phyloP scores from a whole-genome alignment of 2,888 invertebrate species.

The Drosophila niveifrons region DNA sequence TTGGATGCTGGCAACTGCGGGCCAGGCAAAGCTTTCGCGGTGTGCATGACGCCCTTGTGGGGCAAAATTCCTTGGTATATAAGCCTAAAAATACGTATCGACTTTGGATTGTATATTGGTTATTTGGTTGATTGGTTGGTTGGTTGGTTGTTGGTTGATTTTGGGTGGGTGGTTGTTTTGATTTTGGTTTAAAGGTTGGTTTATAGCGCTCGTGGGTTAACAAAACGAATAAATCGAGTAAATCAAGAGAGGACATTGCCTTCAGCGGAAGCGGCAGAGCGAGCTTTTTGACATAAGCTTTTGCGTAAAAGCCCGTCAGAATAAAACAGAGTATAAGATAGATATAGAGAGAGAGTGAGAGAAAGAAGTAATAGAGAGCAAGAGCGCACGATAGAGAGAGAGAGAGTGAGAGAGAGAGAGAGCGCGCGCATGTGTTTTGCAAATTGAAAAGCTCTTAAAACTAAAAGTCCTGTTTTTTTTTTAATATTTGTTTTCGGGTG shows the following conservation, averaged over 20 bases:
- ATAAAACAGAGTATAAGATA: conserved; percentile 22
- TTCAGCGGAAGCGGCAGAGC: conserved; percentile 26
- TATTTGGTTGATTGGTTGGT: conserved; percentile 47
- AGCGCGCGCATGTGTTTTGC: conserved; percentile 36
- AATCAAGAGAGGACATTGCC: conserved; percentile 33
- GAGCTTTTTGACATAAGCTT: conserved; percentile 56
- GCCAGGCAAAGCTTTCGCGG: conserved; percentile 72
- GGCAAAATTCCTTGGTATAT: conserved; percentile 60
- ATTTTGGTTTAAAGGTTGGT: conserved; percentile 27
- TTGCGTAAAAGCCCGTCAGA: conserved; percentile 25
- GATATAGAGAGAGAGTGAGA: conserved; percentile 24
- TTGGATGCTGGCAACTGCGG: conserved; percentile 49
- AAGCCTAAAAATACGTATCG: conserved; percentile 86
- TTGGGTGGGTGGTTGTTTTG: conserved; percentile 24
- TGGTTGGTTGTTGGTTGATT: conserved; percentile 39
- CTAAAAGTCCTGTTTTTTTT: conserved; percentile 41
- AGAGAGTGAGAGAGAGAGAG: conserved; percentile 9
- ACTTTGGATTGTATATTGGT: conserved; percentile 83
- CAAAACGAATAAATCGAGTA: conserved; percentile 50
- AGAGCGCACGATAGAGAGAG: conserved; percentile 12
- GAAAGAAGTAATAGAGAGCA: conserved; percentile 11
- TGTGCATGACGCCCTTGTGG: conserved; percentile 38
- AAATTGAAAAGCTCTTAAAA: conserved; percentile 70
- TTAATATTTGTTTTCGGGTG: conserved; percentile 9
- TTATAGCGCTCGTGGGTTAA: conserved; percentile 55